A percentile compares a stretch with the other conserved stretches of the same genome.
Conservation (phyloP, 2,113 vertebrate genomes). For the Psittacula cyanocephala region DNA sequence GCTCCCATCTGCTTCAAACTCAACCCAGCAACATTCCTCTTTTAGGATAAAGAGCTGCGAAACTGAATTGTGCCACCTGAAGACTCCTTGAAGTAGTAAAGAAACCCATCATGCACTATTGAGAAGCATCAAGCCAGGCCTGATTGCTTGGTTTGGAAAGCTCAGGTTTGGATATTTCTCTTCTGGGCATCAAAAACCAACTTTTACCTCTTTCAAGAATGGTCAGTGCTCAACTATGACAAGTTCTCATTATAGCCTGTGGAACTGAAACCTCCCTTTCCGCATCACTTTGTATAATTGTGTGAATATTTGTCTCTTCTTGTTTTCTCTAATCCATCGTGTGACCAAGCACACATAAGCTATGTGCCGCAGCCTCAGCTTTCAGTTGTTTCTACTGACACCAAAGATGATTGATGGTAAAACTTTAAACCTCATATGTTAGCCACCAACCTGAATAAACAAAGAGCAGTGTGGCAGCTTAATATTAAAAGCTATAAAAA, state of each 20-base stretch:
- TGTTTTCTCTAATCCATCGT: background rate
- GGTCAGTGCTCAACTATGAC: background rate
- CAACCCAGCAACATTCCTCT: background rate
- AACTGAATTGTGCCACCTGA: background rate
- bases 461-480: constrained; percentile 45
- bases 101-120: accelerated
- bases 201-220: background rate
- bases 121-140: background rate
- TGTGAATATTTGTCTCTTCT: background rate
- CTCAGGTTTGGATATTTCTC: background rate
- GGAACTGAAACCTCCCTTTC: background rate
- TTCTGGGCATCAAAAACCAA: background rate
- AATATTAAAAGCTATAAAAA: constrained; percentile 68
- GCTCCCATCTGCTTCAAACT: background rate
- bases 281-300: background rate
- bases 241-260: background rate
- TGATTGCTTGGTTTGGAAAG: background rate
- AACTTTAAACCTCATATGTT: constrained; percentile 26
- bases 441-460: constrained; percentile 64
- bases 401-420: constrained; percentile 43
- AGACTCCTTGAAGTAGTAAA: background rate
- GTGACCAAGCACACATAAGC: background rate
- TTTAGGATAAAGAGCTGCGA: background rate
- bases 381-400: background rate
- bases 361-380: background rate